Evolutionary conservation across 1,140 invertebrate genomes (phyloP).

Genomic region (Portunus trituberculatus): DNA sequence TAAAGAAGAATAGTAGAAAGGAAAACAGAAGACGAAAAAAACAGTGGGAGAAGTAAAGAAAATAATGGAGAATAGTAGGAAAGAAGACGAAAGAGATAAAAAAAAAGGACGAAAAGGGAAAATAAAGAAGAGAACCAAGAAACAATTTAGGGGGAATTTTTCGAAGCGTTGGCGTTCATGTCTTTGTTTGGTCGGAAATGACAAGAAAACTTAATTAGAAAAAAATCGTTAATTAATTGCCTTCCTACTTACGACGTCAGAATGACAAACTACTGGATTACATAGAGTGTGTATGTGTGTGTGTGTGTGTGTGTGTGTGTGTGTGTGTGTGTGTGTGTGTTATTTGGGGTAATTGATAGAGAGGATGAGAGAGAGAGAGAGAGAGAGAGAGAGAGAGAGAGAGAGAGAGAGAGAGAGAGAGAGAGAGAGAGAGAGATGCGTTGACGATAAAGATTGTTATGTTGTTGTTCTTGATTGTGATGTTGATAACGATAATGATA

Average conservation of each 20-base stretch:
- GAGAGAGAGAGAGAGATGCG: background rate
- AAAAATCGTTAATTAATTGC: no score
- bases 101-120: background rate
- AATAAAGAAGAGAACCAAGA: background rate
- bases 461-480: no score
- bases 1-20: background rate
- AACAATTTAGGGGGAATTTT: no score
- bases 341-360: background rate
- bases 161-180: no score
- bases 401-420: conserved; percentile 1
- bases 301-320: conserved; percentile 20
- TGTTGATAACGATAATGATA: no score
- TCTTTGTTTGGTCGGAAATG: no score
- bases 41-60: no score
- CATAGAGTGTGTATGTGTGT: background rate
- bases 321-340: conserved; percentile 2
- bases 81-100: background rate
- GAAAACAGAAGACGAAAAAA: background rate
- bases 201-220: no score
- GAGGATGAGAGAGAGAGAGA: conserved; percentile 36
- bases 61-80: background rate
- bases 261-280: no score
- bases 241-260: no score
- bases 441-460: background rate
- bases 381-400: background rate